Percentiles rank a stretch among this genome's conserved stretches.
These are phyloP conservation scores for Palythoa grandiflora DNA, from an alignment of 92 coral and sea anemone species.

Conservation along the genomic window DNA sequence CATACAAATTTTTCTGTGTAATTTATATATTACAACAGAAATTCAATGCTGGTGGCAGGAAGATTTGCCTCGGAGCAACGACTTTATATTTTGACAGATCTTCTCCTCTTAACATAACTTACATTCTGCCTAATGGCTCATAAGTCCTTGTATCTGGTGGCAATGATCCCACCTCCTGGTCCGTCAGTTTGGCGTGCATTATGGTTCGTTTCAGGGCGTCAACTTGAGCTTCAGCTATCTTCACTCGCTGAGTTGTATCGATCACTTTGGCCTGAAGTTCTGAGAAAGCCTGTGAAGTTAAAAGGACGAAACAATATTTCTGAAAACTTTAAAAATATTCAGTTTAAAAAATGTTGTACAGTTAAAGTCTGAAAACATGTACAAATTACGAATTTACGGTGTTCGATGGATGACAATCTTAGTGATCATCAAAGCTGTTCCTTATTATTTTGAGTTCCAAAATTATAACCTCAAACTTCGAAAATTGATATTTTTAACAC, in stretches of 20 bases:
- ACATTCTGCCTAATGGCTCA: slow-evolving; percentile 96
- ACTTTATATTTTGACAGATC: not conserved
- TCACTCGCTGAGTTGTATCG: slow-evolving; percentile 92
- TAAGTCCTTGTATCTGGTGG: slow-evolving; percentile 90
- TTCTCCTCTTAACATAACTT: slow-evolving; percentile 15
- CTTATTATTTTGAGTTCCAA: no score
- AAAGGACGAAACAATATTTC: not conserved
- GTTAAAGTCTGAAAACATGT: no score
- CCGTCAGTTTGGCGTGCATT: slow-evolving; percentile 93
- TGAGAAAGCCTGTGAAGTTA: slow-evolving; percentile 83
- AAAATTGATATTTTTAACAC: no score
- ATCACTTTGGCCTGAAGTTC: slow-evolving; percentile 94
- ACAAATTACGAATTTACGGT: no score
- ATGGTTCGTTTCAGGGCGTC: slow-evolving; percentile 87
- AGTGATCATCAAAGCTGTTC: no score
- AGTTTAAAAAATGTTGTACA: no score
- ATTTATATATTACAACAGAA: no score
- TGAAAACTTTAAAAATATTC: not conserved
- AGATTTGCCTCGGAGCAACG: no score
- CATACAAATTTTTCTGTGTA: no score
- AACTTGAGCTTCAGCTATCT: slow-evolving; percentile 91
- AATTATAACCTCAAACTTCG: no score
- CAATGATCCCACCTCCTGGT: slow-evolving; percentile 84
- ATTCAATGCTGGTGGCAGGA: no score
- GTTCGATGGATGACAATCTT: no score